Evolutionary conservation across 2,797 vertebrate species (phyloP).

Genomic region (Tamandua tetradactyla): DNA sequence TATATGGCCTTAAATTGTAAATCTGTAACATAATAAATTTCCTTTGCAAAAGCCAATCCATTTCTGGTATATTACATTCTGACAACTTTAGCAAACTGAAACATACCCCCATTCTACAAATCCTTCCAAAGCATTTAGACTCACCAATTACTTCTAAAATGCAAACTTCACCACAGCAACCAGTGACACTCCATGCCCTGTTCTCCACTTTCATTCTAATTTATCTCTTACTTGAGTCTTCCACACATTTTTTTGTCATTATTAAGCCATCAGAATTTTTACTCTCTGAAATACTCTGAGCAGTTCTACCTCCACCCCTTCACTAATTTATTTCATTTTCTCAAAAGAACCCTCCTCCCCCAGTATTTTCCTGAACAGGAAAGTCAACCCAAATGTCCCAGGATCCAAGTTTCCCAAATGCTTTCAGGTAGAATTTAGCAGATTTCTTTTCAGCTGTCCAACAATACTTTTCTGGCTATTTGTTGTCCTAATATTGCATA

Average conservation of each 20-base stretch:
- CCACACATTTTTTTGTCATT: not conserved
- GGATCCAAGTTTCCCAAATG: not conserved
- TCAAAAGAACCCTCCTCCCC: not conserved
- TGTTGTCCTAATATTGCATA: not conserved
- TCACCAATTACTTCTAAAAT: not conserved
- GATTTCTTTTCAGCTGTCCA: not conserved
- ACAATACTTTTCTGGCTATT: not conserved
- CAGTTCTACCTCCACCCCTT: not conserved
- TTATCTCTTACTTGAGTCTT: not conserved
- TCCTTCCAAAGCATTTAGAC: not conserved
- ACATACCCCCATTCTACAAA: not conserved
- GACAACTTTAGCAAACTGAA: no score
- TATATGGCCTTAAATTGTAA: no score
- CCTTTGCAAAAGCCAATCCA: no score
- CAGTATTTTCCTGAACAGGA: not conserved
- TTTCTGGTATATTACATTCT: no score
- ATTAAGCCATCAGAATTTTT: not conserved
- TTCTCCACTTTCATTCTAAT: not conserved
- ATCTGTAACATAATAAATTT: no score
- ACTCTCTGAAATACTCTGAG: not conserved
- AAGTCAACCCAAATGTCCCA: not conserved
- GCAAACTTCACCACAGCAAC: not conserved
- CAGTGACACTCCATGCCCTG: not conserved
- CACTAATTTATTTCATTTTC: not conserved
- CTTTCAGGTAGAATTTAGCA: not conserved